Evolutionary conservation across 2,113 vertebrate species (phyloP), one percentile per base, ranked within the genome.

Genomic region (Natator depressus): DNA sequence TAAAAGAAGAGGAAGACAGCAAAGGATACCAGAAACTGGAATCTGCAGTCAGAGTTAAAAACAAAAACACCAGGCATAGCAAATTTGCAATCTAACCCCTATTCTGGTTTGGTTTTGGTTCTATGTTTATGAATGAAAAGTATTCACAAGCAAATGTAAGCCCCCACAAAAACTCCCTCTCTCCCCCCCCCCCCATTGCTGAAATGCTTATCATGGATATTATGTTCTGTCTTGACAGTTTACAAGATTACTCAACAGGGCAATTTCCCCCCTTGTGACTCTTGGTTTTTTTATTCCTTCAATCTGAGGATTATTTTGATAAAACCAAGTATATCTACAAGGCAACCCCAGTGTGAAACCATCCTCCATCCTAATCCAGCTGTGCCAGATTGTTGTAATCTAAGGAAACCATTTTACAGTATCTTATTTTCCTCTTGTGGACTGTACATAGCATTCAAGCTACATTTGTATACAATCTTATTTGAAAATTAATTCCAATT

Each of bases 31-130:
- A 80, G 51, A 79, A 17, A 16, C 2, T 78, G 31, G 31, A 72
- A 91, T 3, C 29, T 72, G 5, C 25, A 55, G 65, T 54, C 51
- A 59, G 38, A 25, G 24, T 19, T n/a, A 42, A 38, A 19, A 75
- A 42, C 20, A 76, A 76, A 31, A 24, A 42, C 9, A 75, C 20
- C 10, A 25, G 42, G 20, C 24, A 76, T 5, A 88, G 0, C 0
- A 14, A 47, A 7, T 53, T 46, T 85, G 1, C 42, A 11, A 50
- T 1, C 8, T 94, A 14, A 1, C 0, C 1, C 2, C 1, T 92
- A 51, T 20, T 79, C 49, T 31, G 31, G 3, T 82, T 93, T 83
- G 31, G 7, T 57, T 93, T 72, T 76, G 4, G 31, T 81, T 84
- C 54, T 84, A 0, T 38, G 27, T 65, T 90, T 88, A 55, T 1